Base-by-base conservation (phyloP, 2,113 vertebrate genomes). In the Phoenicopterus ruber region DNA sequence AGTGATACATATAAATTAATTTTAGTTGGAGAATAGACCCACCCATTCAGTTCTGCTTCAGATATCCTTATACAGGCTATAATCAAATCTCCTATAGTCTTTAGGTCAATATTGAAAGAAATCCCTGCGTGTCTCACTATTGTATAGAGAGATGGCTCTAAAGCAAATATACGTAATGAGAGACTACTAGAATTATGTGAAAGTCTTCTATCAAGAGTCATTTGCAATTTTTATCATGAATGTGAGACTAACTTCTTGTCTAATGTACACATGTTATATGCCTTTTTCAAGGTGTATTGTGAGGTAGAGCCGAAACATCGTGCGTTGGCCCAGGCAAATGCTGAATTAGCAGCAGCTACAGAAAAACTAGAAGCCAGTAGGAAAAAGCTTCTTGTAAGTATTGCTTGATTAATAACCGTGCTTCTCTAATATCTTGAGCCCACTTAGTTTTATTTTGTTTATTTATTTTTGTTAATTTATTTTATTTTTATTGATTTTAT, bases 301-400 rank as follows among this genome's bases (percentile, higher is more conserved):
- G 98, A 99, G 11, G 98, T 98, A 40, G 98, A 98, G 86, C 98
- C 98, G 25, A 99, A 99, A 96, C 93, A 94, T 31, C 98, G 95
- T 71, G 98, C 94, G 2, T 77, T 99, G 88, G 94, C 96, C 59
- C 97, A 98, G 82, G 98, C 98, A 92, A 99, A 99, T 91, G 54
- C 82, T 62, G 98, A 99, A 42, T 86, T 99, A 91, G 97, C 98
- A 82, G 93, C 93, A 55, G 98, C 98, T 74, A 98, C 98, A 40
- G 97, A 97, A 89, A 99, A 99, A 94, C 80, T 98, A 38, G 88
- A 97, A 78, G 77, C 92, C 32, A 93, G 99, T 77, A 97, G 98
- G 78, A 99, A 98, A 90, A 99, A 99, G 59, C 91, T 99, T 90
- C 40, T 85, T 36, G 98, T 99, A 90, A 98, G 98, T 96, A 74